Evolutionary conservation across 2,113 vertebrate species (phyloP), one percentile per base, ranked within the genome.

Genomic region (Syngnathus floridae): DNA sequence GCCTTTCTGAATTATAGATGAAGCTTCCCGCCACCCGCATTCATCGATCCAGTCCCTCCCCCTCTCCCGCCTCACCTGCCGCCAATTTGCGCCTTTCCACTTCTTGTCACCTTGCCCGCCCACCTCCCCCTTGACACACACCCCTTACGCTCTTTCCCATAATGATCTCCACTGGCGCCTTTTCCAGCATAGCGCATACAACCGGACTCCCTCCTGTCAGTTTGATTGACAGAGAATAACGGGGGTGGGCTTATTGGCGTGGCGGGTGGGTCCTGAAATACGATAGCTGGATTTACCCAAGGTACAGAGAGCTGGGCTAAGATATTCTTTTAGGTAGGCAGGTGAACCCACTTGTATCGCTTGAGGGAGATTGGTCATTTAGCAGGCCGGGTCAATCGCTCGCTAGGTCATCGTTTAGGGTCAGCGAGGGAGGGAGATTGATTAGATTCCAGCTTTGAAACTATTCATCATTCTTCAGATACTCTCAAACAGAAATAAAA

Each of bases 1-100:
- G 77, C 67, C 76, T 78, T 73, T 75, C 75, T 88, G 81, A 84
- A 89, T 88, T 88, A 89, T 88, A 87, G 83, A 89, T 86, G 80
- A 87, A 86, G 75, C 84, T 56, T 85, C 73, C 67, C 80, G 65
- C 69, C 75, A 64, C 69, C 64, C 65, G 67, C 58, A 51, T n/a
- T 56, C 62, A 87, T 89, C 69, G 84, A 89, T 89, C 74, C 51
- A 14, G 21, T 66, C 7, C 7, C 72, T 21, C 62, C n/a, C 26
- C 56, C 41, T 4, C 52, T 10, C 13, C 40, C 13, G 21, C 59
- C 38, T 61, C 38, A 43, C 59, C 59, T 61, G 59, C 40, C 59
- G 8, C 59, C 59, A 43, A 43, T 61, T 61, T 61, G 59, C 40
- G 56, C 56, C 73, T 35, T 64, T 77, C 68, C 12, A 31, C 40